A percentile compares a stretch with the other conserved stretches of the same genome.
These are phyloP conservation scores for Formica exsecta DNA, from an alignment of 1,140 invertebrate species.

Conservation along the genomic window DNA sequence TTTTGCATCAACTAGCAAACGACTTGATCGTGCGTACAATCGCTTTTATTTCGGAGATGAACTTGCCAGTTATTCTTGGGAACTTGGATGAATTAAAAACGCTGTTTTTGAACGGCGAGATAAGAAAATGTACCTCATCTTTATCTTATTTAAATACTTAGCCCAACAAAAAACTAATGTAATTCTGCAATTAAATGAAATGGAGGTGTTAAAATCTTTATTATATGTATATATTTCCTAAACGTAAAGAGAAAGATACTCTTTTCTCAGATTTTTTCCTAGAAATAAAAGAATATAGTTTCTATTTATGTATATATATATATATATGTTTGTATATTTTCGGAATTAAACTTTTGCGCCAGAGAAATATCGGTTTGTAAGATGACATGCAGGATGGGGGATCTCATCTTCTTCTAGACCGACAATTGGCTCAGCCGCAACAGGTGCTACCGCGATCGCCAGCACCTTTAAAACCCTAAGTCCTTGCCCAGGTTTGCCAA, in stretches of 20 bases:
- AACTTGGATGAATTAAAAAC: constrained; percentile 35
- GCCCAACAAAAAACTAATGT: neutral
- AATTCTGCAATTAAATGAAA: neutral
- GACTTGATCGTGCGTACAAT: constrained; percentile 63
- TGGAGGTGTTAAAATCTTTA: neutral
- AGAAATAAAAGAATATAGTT: neutral
- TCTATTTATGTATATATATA: neutral
- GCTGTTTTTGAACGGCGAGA: constrained; percentile 19
- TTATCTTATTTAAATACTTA: constrained; percentile 3
- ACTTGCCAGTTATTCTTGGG: constrained; percentile 14
- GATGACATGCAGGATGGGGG: constrained; percentile 51
- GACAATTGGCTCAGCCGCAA: constrained; percentile 59
- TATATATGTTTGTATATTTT: too few relatives aligned
- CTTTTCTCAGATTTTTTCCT: neutral
- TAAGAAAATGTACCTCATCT: constrained; percentile 1
- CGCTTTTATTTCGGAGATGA: constrained; percentile 27
- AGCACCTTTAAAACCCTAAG: constrained; percentile 67
- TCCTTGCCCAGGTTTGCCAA: constrained; percentile 34
- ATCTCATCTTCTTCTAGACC: constrained; percentile 44
- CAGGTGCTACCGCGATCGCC: constrained; percentile 64
- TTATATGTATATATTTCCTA: too few relatives aligned
- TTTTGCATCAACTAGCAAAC: constrained; percentile 66
- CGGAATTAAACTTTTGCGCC: neutral
- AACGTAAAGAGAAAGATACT: too few relatives aligned
- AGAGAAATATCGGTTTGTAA: constrained; percentile 9